phyloP scores from a whole-genome alignment of 2,797 vertebrate genomes.

The Ctenopoma kingsleyae region DNA sequence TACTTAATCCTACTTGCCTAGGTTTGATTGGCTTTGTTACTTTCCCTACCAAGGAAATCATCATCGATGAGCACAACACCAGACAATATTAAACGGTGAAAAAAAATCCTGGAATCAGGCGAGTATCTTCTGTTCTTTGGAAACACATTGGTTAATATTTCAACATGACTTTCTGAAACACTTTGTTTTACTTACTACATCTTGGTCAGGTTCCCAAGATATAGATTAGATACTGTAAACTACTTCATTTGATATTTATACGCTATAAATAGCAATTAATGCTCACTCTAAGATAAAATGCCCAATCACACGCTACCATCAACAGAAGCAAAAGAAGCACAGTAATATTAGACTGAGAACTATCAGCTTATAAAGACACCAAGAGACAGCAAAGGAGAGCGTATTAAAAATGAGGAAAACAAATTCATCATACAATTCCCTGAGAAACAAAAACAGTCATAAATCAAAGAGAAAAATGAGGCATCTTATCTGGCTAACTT shows the following conservation, averaged over 20 bases:
- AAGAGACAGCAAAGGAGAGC: constrained; percentile 31
- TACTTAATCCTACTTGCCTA: too few species aligned
- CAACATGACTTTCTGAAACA: neutral
- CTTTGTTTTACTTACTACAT: neutral
- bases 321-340: constrained; percentile 28
- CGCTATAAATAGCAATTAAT: constrained; percentile 42
- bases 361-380: constrained; percentile 49
- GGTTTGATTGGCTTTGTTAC: too few species aligned
- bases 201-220: neutral
- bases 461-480: constrained; percentile 85
- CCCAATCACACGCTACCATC: constrained; percentile 23
- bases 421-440: constrained; percentile 81
- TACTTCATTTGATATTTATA: constrained; percentile 16
- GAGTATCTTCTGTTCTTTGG: too few species aligned
- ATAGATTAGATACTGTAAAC: neutral
- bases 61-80: neutral
- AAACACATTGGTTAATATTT: neutral
- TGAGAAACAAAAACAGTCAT: constrained; percentile 82
- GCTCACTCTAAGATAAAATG: constrained; percentile 22
- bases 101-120: too few species aligned
- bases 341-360: constrained; percentile 36
- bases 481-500: constrained; percentile 84
- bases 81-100: too few species aligned
- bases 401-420: constrained; percentile 72
- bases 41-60: neutral